Conservation (phyloP, 2,797 vertebrate genomes). For the Hydrophis major region DNA sequence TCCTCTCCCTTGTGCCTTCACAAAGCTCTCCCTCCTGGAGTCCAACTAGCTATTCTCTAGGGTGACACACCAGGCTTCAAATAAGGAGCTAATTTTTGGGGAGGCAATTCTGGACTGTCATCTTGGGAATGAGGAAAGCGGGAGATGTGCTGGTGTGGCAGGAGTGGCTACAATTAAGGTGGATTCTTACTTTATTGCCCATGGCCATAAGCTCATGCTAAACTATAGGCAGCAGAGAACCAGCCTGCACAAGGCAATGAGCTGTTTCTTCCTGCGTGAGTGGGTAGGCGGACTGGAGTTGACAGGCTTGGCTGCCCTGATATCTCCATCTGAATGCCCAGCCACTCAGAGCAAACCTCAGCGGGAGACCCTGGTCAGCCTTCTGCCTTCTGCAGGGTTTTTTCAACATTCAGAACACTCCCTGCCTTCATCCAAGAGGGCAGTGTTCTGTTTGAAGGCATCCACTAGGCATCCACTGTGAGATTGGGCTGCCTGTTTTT, state of each 20-base stretch:
- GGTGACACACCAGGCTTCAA: background rate
- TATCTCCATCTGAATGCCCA: constrained; percentile 3
- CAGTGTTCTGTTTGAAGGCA: background rate
- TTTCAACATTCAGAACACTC: background rate
- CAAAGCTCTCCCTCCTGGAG: background rate
- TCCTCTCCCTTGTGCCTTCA: background rate
- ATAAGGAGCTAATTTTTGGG: background rate
- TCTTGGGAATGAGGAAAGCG: background rate
- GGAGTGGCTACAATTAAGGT: background rate
- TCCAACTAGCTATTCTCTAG: background rate
- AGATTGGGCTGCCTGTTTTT: background rate
- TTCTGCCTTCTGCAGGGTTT: background rate
- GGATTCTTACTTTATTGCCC: background rate
- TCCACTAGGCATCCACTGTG: background rate
- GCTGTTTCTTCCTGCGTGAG: background rate
- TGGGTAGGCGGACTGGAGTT: constrained; percentile 4
- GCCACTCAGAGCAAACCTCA: background rate
- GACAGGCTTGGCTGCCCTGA: constrained; percentile 2
- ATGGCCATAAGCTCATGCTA: background rate
- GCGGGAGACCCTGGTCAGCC: background rate
- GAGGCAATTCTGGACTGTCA: background rate
- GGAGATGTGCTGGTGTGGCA: background rate
- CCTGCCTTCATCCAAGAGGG: background rate
- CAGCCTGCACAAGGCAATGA: constrained; percentile 10
- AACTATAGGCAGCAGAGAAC: background rate